phyloP scores from a whole-genome alignment of 1,140 invertebrate species.

The Phthorimaea operculella region DNA sequence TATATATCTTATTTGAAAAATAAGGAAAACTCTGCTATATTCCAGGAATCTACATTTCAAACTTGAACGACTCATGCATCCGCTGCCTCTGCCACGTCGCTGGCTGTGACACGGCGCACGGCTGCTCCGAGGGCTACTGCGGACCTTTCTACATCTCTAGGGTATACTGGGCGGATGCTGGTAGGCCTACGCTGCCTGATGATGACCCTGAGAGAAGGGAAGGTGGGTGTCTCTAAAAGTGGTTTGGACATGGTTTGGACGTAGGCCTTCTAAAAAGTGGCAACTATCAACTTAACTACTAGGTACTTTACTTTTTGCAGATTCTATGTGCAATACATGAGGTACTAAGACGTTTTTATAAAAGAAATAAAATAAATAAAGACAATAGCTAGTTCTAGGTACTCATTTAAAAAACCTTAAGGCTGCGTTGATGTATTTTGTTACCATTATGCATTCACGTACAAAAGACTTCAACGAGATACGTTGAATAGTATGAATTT shows the following conservation, averaged over 20 bases:
- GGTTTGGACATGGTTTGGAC: too few relatives aligned
- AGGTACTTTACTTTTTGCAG: conserved; percentile 7
- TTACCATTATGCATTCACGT: too few relatives aligned
- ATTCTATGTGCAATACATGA: conserved; percentile 2
- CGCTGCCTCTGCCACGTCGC: conserved; percentile 71
- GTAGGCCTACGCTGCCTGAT: conserved; percentile 66
- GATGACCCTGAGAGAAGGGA: conserved; percentile 55
- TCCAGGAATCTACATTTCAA: conserved; percentile 45
- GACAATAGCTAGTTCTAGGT: too few relatives aligned
- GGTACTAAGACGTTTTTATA: too few relatives aligned
- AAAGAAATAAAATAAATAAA: too few relatives aligned
- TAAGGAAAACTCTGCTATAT: neutral
- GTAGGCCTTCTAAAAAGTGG: too few relatives aligned
- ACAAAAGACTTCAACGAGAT: too few relatives aligned
- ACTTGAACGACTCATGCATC: conserved; percentile 64
- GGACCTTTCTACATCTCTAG: conserved; percentile 73
- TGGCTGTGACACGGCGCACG: conserved; percentile 66
- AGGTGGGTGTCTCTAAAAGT: conserved; percentile 26
- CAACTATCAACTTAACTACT: too few relatives aligned
- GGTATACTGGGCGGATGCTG: conserved; percentile 74
- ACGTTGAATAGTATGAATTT: too few relatives aligned
- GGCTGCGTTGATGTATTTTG: too few relatives aligned
- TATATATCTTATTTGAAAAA: too few relatives aligned
- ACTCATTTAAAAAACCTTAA: too few relatives aligned
- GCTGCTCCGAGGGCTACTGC: conserved; percentile 69